Conservation (phyloP, 2,797 vertebrate genomes). For the Macroramphosus scolopax region DNA sequence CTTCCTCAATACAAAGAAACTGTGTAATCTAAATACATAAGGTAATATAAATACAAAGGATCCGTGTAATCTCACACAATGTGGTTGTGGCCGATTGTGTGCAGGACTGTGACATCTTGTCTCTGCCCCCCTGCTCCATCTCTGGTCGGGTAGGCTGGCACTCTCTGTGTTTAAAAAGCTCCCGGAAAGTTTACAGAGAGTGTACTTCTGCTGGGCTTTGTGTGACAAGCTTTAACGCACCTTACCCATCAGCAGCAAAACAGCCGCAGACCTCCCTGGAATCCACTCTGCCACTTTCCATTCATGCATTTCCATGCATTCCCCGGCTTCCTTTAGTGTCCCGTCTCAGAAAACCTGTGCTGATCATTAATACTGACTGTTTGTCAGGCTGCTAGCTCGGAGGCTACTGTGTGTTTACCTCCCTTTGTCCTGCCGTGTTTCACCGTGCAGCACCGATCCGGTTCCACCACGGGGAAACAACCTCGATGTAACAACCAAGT, state of each 20-base stretch:
- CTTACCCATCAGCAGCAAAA: conserved; percentile 79
- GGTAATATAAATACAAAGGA: conserved; percentile 81
- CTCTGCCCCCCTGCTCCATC: conserved; percentile 66
- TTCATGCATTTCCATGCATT: conserved; percentile 78
- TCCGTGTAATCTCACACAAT: conserved; percentile 68
- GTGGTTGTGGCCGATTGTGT: conserved; percentile 38
- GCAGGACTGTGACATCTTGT: conserved; percentile 70
- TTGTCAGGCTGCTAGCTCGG: conserved; percentile 60
- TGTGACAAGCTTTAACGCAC: conserved; percentile 84
- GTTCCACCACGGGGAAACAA: neutral
- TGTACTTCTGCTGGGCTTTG: conserved; percentile 81
- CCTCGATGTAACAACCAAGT: neutral
- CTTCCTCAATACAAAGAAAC: conserved; percentile 78
- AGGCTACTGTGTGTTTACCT: conserved; percentile 59
- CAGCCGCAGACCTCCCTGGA: conserved; percentile 82
- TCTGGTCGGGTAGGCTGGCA: conserved; percentile 79
- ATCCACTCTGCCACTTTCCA: conserved; percentile 80
- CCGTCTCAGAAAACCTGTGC: conserved; percentile 40
- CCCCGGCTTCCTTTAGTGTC: conserved; percentile 49
- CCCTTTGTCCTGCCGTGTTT: conserved; percentile 41
- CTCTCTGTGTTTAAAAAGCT: conserved; percentile 83
- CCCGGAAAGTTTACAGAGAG: conserved; percentile 84
- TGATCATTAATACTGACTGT: conserved; percentile 64
- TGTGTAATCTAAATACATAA: conserved; percentile 84
- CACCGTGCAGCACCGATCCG: conserved; percentile 4